phyloP scores from a whole-genome alignment of 2,797 vertebrate species.

The Hyperoplus immaculatus region DNA sequence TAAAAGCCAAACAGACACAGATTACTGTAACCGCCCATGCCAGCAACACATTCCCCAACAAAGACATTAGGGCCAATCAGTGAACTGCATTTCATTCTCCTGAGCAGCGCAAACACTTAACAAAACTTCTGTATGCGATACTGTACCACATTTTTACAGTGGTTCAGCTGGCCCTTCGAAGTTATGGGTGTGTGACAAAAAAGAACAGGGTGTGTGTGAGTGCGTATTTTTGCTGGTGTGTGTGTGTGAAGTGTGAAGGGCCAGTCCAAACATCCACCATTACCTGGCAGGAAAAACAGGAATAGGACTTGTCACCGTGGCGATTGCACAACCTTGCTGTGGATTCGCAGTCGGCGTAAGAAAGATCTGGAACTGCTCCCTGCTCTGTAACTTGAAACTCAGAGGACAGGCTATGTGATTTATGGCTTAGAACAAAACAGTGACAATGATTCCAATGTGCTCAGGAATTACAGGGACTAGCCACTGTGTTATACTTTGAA shows the following conservation, averaged over 20 bases:
- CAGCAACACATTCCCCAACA: conserved; percentile 1
- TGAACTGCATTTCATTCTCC: conserved; percentile 19
- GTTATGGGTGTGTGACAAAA: conserved; percentile 69
- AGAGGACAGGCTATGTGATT: conserved; percentile 35
- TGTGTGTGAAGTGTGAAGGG: conserved; percentile 61
- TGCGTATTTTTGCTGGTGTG: conserved; percentile 42
- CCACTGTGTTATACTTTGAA: too few relatives aligned
- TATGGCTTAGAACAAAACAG: conserved; percentile 29
- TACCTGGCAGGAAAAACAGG: conserved; percentile 89
- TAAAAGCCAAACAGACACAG: background rate
- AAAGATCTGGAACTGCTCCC: conserved; percentile 60
- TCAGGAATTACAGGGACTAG: background rate
- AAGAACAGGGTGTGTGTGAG: conserved; percentile 47
- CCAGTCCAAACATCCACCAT: conserved; percentile 83
- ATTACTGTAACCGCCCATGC: background rate
- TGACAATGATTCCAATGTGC: background rate
- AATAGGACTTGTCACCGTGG: conserved; percentile 78
- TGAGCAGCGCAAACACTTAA: conserved; percentile 7
- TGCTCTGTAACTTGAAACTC: conserved; percentile 60
- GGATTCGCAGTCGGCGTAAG: conserved; percentile 72
- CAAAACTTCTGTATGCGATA: conserved; percentile 22
- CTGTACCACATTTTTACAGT: conserved; percentile 25
- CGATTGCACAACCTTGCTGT: conserved; percentile 80
- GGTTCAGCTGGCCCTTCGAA: conserved; percentile 34
- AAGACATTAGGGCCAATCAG: conserved; percentile 25